Evolutionary conservation across 2,797 vertebrate species (phyloP).

Genomic region (Cynopterus sphinx): DNA sequence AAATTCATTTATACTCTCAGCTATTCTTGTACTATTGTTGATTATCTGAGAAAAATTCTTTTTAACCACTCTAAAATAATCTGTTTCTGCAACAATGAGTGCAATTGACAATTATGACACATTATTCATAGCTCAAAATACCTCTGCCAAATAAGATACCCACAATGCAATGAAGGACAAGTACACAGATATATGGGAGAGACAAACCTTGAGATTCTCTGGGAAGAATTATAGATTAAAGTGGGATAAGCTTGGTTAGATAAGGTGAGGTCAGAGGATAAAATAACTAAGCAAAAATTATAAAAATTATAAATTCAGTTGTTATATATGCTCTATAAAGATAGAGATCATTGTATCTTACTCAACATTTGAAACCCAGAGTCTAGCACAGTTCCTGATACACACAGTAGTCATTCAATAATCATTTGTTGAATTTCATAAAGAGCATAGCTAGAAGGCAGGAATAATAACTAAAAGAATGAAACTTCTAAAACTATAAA

Average conservation of each 20-base stretch:
- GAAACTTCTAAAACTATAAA: neutral
- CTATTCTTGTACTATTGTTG: conserved; percentile 64
- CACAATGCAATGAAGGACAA: neutral
- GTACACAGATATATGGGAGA: neutral
- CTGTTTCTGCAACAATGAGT: conserved; percentile 72
- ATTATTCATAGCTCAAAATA: conserved; percentile 74
- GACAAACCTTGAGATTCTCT: neutral
- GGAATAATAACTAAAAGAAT: neutral
- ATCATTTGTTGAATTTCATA: neutral
- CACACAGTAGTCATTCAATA: neutral
- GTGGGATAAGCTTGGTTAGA: neutral
- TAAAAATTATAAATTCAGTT: neutral
- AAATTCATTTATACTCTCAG: conserved; percentile 16
- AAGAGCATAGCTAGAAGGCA: neutral
- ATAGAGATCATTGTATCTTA: neutral
- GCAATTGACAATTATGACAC: conserved; percentile 74
- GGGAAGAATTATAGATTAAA: neutral
- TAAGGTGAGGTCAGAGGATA: neutral
- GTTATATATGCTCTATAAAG: neutral
- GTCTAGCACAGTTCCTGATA: neutral
- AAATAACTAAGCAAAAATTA: neutral
- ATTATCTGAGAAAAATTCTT: conserved; percentile 54
- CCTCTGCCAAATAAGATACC: conserved; percentile 21
- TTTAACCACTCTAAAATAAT: conserved; percentile 62
- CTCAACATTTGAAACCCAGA: neutral